These are phyloP conservation scores for Falco peregrinus DNA, from an alignment of 2,797 vertebrate genomes.

Conservation along the genomic window DNA sequence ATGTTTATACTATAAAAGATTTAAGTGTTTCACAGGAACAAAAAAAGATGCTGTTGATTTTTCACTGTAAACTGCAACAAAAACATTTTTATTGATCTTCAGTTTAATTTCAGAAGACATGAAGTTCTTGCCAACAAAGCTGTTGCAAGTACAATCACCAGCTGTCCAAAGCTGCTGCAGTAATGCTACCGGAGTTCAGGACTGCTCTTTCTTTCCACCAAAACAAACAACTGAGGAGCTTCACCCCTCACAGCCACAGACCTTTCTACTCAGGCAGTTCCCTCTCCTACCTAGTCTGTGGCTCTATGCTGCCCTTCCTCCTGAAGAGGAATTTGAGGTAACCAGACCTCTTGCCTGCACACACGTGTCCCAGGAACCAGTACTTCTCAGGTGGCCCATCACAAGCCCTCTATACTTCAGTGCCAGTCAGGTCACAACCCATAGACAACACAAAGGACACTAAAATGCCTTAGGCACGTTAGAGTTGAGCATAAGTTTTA, in stretches of 20 bases:
- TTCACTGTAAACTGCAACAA: neutral
- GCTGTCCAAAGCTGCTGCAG: neutral
- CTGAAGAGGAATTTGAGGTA: neutral
- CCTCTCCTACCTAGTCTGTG: neutral
- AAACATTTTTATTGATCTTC: neutral
- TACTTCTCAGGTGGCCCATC: neutral
- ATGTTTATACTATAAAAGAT: neutral
- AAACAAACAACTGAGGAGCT: neutral
- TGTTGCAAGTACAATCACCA: neutral
- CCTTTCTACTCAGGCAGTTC: neutral
- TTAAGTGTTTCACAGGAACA: neutral
- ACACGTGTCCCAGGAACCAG: fast-evolving
- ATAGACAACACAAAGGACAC: neutral
- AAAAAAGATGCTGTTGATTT: neutral
- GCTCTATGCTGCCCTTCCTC: neutral
- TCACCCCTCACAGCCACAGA: neutral
- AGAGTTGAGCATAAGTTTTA: neutral
- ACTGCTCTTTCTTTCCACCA: neutral
- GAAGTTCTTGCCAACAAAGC: neutral
- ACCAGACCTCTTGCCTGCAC: neutral
- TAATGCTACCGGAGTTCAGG: neutral
- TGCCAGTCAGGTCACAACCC: neutral
- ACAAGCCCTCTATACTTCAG: neutral
- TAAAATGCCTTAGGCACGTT: neutral
- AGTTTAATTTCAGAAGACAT: neutral